A percentile compares a stretch with the other conserved stretches of the same genome.
phyloP scores from a whole-genome alignment of 2,113 vertebrate species.

The Axis porcinus region DNA sequence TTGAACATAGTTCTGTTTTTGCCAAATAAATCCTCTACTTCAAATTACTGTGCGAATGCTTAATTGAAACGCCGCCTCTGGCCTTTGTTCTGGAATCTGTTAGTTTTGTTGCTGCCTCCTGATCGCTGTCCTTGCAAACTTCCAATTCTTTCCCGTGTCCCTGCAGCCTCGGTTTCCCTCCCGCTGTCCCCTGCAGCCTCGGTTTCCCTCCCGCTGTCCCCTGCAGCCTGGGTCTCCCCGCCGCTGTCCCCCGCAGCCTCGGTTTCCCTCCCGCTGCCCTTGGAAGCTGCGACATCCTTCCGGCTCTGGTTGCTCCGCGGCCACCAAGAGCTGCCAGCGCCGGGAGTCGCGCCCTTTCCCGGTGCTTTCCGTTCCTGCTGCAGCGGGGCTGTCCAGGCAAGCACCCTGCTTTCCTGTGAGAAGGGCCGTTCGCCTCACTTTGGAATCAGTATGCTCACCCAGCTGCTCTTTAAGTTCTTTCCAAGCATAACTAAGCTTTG shows the following conservation, averaged over 20 bases:
- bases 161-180: fast-evolving
- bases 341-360: neutral
- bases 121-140: neutral
- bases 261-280: neutral
- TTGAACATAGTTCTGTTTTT: neutral
- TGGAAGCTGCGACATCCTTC: neutral
- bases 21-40: neutral
- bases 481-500: neutral
- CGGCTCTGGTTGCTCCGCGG: neutral
- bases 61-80: neutral
- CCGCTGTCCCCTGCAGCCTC: neutral
- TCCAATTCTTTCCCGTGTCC: neutral
- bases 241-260: neutral
- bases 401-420: neutral
- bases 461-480: neutral
- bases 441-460: neutral
- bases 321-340: fast-evolving
- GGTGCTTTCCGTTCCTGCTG: neutral
- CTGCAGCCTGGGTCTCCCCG: neutral
- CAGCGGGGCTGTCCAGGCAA: neutral
- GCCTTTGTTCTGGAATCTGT: neutral
- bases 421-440: neutral
- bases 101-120: fast-evolving
- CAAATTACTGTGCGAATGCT: neutral
- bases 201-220: fast-evolving